Percentiles rank a stretch among this genome's conserved stretches.
phyloP scores from a whole-genome alignment of 2,113 vertebrate genomes.

The Micronycteris hirsuta region DNA sequence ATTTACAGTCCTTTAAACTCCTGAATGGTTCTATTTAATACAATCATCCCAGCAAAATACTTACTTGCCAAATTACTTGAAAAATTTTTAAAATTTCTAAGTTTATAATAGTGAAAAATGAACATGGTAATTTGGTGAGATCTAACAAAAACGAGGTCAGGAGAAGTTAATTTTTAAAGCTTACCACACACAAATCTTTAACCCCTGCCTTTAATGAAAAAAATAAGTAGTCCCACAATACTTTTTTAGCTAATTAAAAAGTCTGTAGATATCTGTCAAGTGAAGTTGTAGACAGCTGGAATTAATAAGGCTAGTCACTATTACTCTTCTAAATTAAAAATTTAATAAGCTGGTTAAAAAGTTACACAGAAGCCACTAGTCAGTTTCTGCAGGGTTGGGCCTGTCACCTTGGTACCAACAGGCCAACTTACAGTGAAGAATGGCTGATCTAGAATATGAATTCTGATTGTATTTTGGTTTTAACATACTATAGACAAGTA shows the following conservation, averaged over 20 bases:
- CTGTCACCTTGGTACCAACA: constrained; percentile 1
- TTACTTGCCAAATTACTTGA: constrained; percentile 3
- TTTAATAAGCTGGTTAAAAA: neutral
- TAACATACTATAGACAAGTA: constrained; percentile 11
- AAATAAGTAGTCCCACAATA: neutral
- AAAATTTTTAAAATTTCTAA: neutral
- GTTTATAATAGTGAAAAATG: neutral
- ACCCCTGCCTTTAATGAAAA: neutral
- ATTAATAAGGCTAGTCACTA: neutral
- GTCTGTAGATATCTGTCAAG: neutral
- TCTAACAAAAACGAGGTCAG: neutral
- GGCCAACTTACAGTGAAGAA: constrained; percentile 11
- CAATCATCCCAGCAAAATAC: neutral
- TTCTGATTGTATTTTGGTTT: constrained; percentile 20
- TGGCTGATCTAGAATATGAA: constrained; percentile 11
- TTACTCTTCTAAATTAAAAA: neutral
- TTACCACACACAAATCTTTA: constrained; percentile 26
- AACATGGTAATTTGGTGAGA: neutral
- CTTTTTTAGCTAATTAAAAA: neutral
- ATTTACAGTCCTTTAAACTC: neutral
- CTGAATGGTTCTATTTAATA: neutral
- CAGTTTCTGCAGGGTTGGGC: neutral
- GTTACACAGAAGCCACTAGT: neutral
- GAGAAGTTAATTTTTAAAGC: constrained; percentile 7
- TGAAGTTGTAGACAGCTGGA: neutral